Evolutionary conservation across 2,113 vertebrate genomes (phyloP).

Genomic region (Antechinus stuartii): DNA sequence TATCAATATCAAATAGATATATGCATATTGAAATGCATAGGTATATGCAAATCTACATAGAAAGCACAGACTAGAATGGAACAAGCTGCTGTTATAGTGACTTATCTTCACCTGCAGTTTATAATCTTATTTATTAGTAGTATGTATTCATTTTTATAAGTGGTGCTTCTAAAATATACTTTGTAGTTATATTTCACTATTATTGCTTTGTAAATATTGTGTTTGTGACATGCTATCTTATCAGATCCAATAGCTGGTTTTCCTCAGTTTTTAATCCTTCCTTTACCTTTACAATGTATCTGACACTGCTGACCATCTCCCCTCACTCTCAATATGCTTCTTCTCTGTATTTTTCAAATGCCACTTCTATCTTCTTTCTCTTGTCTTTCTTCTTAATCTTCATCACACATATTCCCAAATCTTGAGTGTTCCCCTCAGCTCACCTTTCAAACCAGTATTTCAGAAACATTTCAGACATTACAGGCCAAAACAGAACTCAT

Average conservation of each 20-base stretch:
- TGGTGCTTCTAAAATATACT: not conserved
- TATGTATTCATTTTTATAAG: not conserved
- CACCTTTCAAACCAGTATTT: not conserved
- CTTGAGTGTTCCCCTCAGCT: not conserved
- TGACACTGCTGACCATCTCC: not conserved
- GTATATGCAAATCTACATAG: not conserved
- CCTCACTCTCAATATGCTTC: not conserved
- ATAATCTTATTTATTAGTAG: not conserved
- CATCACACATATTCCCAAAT: not conserved
- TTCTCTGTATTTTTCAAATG: not conserved
- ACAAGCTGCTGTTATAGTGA: not conserved
- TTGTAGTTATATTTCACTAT: not conserved
- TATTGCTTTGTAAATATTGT: not conserved
- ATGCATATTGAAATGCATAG: too few relatives aligned
- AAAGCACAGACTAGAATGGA: not conserved
- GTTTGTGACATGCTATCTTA: not conserved
- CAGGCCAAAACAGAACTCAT: not conserved
- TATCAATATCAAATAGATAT: not conserved
- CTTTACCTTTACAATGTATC: not conserved
- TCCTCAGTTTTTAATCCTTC: too few relatives aligned
- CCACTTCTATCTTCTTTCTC: not conserved
- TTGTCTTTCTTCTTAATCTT: not conserved
- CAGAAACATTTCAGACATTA: not conserved
- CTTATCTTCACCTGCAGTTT: not conserved
- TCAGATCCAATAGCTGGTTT: not conserved